Evolutionary conservation across 1,140 invertebrate species (phyloP).

Genomic region (roundworm (Caenorhabditis elegans)): WBcel235 BX284602.5:7745001-7745500

Average conservation of each 20-base stretch:
- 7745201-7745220: slow-evolving; percentile 24
- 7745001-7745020: not conserved
- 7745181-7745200: not conserved
- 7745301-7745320: not conserved
- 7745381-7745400: slow-evolving; percentile 19
- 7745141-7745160: slow-evolving; percentile 33
- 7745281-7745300: not conserved
- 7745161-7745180: not conserved
- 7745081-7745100: slow-evolving; percentile 34
- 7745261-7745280: not conserved
- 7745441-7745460: slow-evolving; percentile 40
- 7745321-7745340: not conserved
- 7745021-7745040: not conserved
- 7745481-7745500: slow-evolving; percentile 31
- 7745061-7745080: not conserved
- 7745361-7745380: not conserved
- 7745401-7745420: slow-evolving; percentile 33
- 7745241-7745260: slow-evolving; percentile 27
- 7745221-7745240: slow-evolving; percentile 28
- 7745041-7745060: not conserved
- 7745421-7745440: slow-evolving; percentile 25
- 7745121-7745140: slow-evolving; percentile 40
- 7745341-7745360: not conserved
- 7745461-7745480: slow-evolving; percentile 46
- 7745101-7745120: slow-evolving; percentile 42